Base-by-base conservation (phyloP, 2,888 invertebrate genomes). In the Oxycera nigricornis region DNA sequence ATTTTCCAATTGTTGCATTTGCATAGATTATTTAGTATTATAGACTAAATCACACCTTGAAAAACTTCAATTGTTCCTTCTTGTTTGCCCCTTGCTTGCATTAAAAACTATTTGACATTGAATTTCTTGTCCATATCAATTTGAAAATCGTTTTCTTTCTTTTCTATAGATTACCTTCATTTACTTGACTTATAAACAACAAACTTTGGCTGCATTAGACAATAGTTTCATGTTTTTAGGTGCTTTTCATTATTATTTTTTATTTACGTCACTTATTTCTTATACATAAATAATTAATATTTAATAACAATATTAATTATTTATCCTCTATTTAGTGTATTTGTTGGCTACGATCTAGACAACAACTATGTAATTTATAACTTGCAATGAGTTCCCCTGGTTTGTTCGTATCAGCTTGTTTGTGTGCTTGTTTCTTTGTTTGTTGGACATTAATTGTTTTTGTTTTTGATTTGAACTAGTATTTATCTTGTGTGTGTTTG, bases 171-270 rank as follows among this genome's bases (percentile, higher is more conserved):
- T n/a, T 7, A 28, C 11, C 14, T 28, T 28, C n/a, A 55, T 24
- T 65, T 41, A 35, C 41, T 20, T 41, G 6, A 72, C 76, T 76
- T 76, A 76, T 55, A 74, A 76, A 74, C 74, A 76, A 76, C 76
- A 76, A 76, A 76, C 76, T 76, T 76, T 76, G 76, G 76, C 76
- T 76, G 76, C 72, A 72, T 72, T 61, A 62, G 31, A 62, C 73
- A 62, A 28, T 52, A 24, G 7, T 73, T 26, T 30, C 46, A 41
- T 61, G 9, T 46, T 68, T 52, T 70, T 28, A 67, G 11, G 24
- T 41, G 24, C 46, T 67, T 26, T 67, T 46, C 24, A n/a, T 2
- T 2, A 11, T 62, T 30, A 35, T 24, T 62, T 31, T 11, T 35
- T 24, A 7, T 39, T 65, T 46, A 22, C 26, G 7, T 67, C 24